Evolutionary conservation across 2,797 vertebrate species (phyloP), one percentile per base, ranked within the genome.

Genomic region (Sebastes wilsoni): DNA sequence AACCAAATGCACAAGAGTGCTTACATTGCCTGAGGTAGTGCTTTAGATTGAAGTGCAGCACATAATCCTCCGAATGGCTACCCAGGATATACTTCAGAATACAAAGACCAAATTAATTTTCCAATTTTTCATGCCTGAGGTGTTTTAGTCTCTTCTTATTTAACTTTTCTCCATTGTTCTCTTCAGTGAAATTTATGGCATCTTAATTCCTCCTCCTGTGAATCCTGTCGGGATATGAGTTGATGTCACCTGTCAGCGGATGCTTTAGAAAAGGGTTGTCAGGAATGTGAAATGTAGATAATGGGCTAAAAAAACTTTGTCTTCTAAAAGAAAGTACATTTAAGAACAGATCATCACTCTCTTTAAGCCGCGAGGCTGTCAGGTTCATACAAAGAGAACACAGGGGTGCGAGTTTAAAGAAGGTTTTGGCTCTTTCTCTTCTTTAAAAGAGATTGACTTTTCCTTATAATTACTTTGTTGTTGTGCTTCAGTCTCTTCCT

Each of bases 401-500:
- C 18, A 74, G 20, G 8, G 27, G 6, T 11, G 11, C 12, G 54
- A 8, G 30, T 49, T 2, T 20, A 65, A 75, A 38, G 23, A 61
- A 9, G 49, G 1, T 22, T 72, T 69, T 11, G 28, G 22, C 32
- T 65, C 25, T 79, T 64, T 70, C 27, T 81, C 27, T 56, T 68
- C 4, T 27, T 25, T 79, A 3, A 42, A 71, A 27, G 72, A 79
- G 14, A 86, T 18, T 20, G 1, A 8, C 18, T 72, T 76, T 56
- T 74, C 38, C 13, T 36, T 38, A 18, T 68, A 83, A 75, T 70
- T 42, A 32, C 49, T 58, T 70, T 84, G 81, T 81, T 80, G 68
- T 67, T 75, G 64, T 74, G 66, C 10, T 68, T 32, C 55, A 30
- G 55, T 30, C 34, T 68, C 64, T 32, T 52, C 16, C 11, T 55